A percentile compares a stretch with the other conserved stretches of the same genome.
Evolutionary conservation across 1,140 invertebrate species (phyloP).

Genomic region (Apis florea): DNA sequence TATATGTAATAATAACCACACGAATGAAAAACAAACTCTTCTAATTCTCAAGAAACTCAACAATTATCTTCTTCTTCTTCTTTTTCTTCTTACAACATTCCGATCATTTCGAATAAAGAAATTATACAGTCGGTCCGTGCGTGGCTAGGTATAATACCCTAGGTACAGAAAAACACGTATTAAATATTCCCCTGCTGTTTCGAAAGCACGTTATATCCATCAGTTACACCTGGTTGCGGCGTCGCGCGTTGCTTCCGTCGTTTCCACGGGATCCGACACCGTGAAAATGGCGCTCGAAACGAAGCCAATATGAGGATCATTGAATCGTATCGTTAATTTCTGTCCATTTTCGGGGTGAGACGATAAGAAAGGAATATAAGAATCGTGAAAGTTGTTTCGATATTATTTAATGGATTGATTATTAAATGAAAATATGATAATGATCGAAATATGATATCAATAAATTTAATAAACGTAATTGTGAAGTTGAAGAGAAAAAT

Average conservation of each 20-base stretch:
- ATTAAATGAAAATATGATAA: no score
- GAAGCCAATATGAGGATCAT: not conserved
- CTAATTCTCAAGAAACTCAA: not conserved
- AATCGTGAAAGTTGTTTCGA: constrained; percentile 40
- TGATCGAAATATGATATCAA: no score
- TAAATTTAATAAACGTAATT: no score
- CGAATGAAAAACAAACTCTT: not conserved
- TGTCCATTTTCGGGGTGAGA: constrained; percentile 45
- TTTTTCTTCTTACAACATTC: no score
- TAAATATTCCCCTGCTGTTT: constrained; percentile 64
- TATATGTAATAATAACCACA: no score
- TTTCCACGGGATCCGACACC: constrained; percentile 51
- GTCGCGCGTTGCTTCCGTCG: constrained; percentile 53
- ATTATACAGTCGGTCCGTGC: constrained; percentile 51
- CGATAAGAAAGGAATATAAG: constrained; percentile 44
- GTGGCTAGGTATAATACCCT: constrained; percentile 53
- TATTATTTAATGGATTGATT: constrained; percentile 41
- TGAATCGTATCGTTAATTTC: constrained; percentile 23
- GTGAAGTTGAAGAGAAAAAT: no score
- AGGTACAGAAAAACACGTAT: constrained; percentile 61
- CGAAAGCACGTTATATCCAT: constrained; percentile 66
- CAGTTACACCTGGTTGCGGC: constrained; percentile 61
- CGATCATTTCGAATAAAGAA: constrained; percentile 48
- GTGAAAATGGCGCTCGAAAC: constrained; percentile 37
- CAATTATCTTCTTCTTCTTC: not conserved